Evolutionary conservation across 2,797 vertebrate genomes (phyloP), one percentile per base, ranked within the genome.

Genomic region (Clarias pachynema): DNA sequence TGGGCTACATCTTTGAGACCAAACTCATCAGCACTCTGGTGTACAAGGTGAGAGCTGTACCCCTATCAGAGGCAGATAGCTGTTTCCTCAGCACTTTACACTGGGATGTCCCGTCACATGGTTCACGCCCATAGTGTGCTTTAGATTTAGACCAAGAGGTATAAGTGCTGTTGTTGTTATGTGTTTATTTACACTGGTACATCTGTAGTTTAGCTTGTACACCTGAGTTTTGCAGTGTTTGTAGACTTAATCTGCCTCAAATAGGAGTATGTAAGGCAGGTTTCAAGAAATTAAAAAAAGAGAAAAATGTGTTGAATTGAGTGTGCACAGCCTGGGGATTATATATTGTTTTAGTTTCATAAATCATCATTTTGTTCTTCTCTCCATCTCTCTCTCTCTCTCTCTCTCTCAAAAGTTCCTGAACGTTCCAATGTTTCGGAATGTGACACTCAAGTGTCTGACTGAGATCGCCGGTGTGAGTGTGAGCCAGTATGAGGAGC

Each of bases 371-470:
- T 78, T 7, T 80, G 34, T 63, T 31, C 2, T 62, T 74, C 16
- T 44, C 49, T 56, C 22, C 80, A 24, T 63, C 3, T 79, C 85
- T 73, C 7, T 63, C 3, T 79, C 85, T 73, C 7, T 70, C 14
- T 65, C 87, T 49, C 12, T 81, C 87, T 60, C 0, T 56, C n/a
- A 7, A n/a, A 87, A 99, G 98, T 99, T 99, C 93, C 91, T 99
- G 92, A 99, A 99, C 90, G 98, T 99, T 86, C 98, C 98, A 74
- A 99, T 99, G 98, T 99, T 99, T 90, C 97, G 98, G 89, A 99
- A 99, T 7, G 97, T 99, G 85, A 99, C 98, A 18, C 93, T 99
- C 89, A 99, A 99, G 94, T 99, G 98, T 95, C 94, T 99, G 95
- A 99, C 98, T 22, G 98, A 99, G 94, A 99, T 99, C 85, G 98